A percentile compares a stretch with the other conserved stretches of the same genome.
These are phyloP conservation scores for Zosterops lateralis DNA, from an alignment of 2,113 vertebrate species.

Conservation along the genomic window DNA sequence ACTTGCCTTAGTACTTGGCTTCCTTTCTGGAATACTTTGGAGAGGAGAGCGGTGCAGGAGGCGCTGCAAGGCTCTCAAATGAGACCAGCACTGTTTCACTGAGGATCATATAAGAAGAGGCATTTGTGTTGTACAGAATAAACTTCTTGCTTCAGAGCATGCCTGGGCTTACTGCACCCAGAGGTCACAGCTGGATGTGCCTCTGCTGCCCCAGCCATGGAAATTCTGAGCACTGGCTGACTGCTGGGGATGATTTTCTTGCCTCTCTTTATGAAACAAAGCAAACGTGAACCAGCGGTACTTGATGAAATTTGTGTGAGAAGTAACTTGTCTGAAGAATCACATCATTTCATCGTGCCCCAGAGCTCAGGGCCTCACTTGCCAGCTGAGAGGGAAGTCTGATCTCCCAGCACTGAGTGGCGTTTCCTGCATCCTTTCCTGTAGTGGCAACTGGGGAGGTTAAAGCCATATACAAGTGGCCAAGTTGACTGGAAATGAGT, in stretches of 20 bases:
- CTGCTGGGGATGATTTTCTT: background rate
- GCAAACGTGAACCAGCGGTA: background rate
- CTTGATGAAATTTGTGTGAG: background rate
- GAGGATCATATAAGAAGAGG: background rate
- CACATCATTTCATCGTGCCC: background rate
- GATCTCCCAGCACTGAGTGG: background rate
- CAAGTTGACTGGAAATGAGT: background rate
- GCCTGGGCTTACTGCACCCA: background rate
- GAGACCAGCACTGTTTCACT: background rate
- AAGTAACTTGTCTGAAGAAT: background rate
- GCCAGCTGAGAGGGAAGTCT: background rate
- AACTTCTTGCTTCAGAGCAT: background rate
- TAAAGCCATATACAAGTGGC: background rate
- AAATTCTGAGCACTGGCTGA: background rate
- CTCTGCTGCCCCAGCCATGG: background rate
- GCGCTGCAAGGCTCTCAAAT: background rate
- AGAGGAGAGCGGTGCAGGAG: background rate
- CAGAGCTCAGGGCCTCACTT: background rate
- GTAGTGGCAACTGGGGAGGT: background rate
- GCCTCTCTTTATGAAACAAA: background rate
- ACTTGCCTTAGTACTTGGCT: conserved; percentile 35
- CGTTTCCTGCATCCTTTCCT: conserved; percentile 4
- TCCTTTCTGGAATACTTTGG: background rate
- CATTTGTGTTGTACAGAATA: background rate
- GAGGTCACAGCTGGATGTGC: background rate